A percentile compares a stretch with the other conserved stretches of the same genome.
Conservation (phyloP, 1,140 invertebrate species). For the Camponotus pennsylvanicus region DNA sequence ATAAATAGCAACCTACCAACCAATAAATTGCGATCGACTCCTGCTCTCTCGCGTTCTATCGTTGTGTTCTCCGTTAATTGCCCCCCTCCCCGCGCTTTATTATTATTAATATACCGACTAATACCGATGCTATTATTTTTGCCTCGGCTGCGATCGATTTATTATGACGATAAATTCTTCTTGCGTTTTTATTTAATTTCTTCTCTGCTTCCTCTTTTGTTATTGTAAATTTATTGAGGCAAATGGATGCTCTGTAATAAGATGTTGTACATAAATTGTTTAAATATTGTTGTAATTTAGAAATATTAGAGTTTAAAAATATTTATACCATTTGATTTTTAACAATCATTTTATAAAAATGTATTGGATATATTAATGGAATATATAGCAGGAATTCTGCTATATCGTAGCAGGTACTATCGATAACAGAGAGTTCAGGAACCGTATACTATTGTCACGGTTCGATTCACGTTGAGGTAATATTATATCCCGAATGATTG, state of each 20-base stretch:
- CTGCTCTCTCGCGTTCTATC: background rate
- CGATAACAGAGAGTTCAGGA: constrained; percentile 41
- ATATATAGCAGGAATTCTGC: background rate
- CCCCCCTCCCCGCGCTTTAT: background rate
- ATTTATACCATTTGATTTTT: constrained; percentile 15
- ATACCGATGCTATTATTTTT: constrained; percentile 1
- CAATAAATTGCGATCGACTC: constrained; percentile 6
- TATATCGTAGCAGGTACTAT: constrained; percentile 4
- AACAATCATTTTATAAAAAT: constrained; percentile 33
- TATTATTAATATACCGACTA: constrained; percentile 31
- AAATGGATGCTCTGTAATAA: background rate
- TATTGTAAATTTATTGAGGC: background rate
- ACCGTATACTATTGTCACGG: constrained; percentile 57
- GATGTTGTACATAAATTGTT: background rate
- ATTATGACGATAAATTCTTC: background rate
- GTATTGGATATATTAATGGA: background rate
- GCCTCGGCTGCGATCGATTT: constrained; percentile 10
- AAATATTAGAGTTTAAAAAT: background rate
- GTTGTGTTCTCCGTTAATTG: background rate
- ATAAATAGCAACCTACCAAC: constrained; percentile 13
- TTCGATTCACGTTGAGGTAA: constrained; percentile 59
- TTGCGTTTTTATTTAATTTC: background rate
- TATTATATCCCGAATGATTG: constrained; percentile 63
- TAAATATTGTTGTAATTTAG: background rate
- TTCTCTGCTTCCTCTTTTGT: background rate